Evolutionary conservation across 2,888 invertebrate species (phyloP).

Genomic region (Antheraea assamensis): DNA sequence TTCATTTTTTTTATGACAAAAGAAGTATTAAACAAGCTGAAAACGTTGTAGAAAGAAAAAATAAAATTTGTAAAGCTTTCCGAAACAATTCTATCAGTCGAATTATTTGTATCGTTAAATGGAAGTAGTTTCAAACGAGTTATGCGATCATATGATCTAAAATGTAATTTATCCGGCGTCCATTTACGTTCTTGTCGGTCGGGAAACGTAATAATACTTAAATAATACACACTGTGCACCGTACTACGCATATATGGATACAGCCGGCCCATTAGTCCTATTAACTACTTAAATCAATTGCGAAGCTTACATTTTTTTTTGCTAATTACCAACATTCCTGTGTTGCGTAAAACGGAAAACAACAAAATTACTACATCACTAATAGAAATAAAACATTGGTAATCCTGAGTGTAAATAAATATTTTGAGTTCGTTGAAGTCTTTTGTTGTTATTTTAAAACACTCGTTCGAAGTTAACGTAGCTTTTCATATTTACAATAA

Average conservation of each 20-base stretch:
- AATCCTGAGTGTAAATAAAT: neutral
- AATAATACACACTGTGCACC: neutral
- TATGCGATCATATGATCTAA: slow-evolving; percentile 28
- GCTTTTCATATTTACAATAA: neutral
- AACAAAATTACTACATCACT: neutral
- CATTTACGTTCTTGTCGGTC: slow-evolving; percentile 27
- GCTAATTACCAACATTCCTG: slow-evolving; percentile 3
- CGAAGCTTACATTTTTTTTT: slow-evolving; percentile 2
- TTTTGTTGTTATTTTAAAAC: slow-evolving; percentile 14
- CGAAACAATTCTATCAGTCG: slow-evolving; percentile 14
- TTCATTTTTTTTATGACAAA: neutral
- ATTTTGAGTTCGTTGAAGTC: slow-evolving; percentile 25
- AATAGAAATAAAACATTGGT: neutral
- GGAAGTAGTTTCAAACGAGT: slow-evolving; percentile 25
- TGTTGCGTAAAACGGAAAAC: slow-evolving; percentile 3
- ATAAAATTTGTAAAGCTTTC: neutral
- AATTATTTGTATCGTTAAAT: slow-evolving; percentile 32
- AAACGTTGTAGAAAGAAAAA: too few relatives aligned
- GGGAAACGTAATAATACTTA: slow-evolving; percentile 6
- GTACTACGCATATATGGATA: slow-evolving; percentile 10
- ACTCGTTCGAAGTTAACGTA: neutral
- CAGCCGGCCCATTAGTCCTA: neutral
- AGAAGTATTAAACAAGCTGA: neutral
- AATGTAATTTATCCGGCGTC: slow-evolving; percentile 25
- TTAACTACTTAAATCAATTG: slow-evolving; percentile 8